A percentile compares a stretch with the other conserved stretches of the same genome.
phyloP scores from a whole-genome alignment of 2,888 invertebrate genomes.

The Netelia melanura region DNA sequence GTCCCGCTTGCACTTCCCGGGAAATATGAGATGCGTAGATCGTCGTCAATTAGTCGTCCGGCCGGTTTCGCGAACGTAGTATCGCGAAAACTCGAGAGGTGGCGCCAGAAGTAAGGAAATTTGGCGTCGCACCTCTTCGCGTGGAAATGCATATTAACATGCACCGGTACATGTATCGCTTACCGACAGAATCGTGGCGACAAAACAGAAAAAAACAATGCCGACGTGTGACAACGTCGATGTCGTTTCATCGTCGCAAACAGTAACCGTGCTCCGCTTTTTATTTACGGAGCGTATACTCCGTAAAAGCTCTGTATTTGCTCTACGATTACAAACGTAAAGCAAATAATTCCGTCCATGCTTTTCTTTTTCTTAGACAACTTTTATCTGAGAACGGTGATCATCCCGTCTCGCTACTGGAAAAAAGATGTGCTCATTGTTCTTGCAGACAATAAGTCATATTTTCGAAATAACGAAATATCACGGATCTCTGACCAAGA shows the following conservation, averaged over 20 bases:
- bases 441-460: background rate
- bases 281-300: background rate
- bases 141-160: background rate
- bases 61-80: no score
- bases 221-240: background rate
- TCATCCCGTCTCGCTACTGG: background rate
- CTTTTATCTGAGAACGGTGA: background rate
- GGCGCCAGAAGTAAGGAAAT: background rate
- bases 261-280: slow-evolving; percentile 15
- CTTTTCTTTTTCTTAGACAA: slow-evolving; percentile 33
- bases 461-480: background rate
- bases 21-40: background rate
- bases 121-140: background rate
- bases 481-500: background rate
- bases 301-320: background rate
- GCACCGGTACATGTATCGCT: background rate
- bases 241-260: background rate
- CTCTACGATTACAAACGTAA: background rate
- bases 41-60: background rate
- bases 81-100: no score
- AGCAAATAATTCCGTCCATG: slow-evolving; percentile 47
- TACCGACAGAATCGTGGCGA: background rate
- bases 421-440: background rate
- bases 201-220: background rate
- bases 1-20: no score